Conservation (phyloP, 2,888 invertebrate genomes). For the Rotaria socialis region DNA sequence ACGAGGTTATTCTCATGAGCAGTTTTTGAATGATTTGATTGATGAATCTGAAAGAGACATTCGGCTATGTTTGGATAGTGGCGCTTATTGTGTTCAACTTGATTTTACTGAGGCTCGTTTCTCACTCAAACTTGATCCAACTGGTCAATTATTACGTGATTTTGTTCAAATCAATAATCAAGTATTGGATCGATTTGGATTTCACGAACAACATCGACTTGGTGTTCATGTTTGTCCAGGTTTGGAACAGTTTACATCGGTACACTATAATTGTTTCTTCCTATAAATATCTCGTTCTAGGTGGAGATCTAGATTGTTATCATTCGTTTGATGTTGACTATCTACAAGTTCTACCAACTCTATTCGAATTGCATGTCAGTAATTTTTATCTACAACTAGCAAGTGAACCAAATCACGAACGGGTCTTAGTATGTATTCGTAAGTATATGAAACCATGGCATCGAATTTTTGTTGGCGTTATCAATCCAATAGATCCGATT, state of each 20-base stretch:
- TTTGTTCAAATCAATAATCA: neutral
- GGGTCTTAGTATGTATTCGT: neutral
- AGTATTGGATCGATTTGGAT: slow-evolving; percentile 21
- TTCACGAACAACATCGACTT: neutral
- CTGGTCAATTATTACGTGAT: neutral
- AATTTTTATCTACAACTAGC: slow-evolving; percentile 14
- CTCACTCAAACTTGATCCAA: neutral
- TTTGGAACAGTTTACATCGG: neutral
- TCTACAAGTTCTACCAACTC: neutral
- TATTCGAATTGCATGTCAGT: neutral
- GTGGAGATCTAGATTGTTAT: slow-evolving; percentile 5
- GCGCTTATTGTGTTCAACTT: neutral
- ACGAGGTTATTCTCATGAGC: slow-evolving; percentile 12
- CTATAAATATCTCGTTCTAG: neutral
- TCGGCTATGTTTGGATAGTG: neutral
- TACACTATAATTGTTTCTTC: neutral
- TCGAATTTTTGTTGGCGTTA: slow-evolving; percentile 22
- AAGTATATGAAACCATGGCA: slow-evolving; percentile 2
- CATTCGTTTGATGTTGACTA: slow-evolving; percentile 5
- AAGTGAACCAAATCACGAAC: slow-evolving; percentile 6
- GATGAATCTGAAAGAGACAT: slow-evolving; percentile 16
- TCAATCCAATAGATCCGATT: neutral
- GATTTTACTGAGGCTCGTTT: slow-evolving; percentile 32
- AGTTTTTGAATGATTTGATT: neutral
- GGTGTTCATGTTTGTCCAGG: slow-evolving; percentile 36